Conservation (phyloP, 92 coral and sea anemone genomes). For the Paragorgia papillata region DNA sequence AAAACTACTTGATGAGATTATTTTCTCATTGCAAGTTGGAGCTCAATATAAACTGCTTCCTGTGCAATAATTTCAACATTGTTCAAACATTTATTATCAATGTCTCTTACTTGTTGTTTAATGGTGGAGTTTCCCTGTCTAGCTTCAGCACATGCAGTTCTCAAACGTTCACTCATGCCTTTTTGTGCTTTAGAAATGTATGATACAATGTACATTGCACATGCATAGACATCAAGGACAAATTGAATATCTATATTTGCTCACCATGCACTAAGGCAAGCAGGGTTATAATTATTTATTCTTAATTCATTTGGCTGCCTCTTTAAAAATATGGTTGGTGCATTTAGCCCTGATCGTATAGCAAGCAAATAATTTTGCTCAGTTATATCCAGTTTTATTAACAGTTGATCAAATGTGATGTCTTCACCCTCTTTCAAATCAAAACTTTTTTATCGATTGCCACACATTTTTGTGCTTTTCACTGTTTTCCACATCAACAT, state of each 20-base stretch:
- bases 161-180: slow-evolving; percentile 66
- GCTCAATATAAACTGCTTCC: slow-evolving; percentile 54
- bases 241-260: slow-evolving; percentile 68
- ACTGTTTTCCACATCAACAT: neutral
- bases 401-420: slow-evolving; percentile 3
- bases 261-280: slow-evolving; percentile 64
- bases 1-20: no score
- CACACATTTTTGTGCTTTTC: neutral
- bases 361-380: neutral
- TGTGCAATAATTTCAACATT: slow-evolving; percentile 60
- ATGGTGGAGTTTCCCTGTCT: slow-evolving; percentile 51
- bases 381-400: neutral
- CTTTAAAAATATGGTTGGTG: slow-evolving; percentile 51
- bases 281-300: slow-evolving; percentile 40
- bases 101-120: slow-evolving; percentile 63
- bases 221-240: slow-evolving; percentile 64
- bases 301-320: slow-evolving; percentile 62
- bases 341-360: neutral
- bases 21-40: slow-evolving; percentile 58
- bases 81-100: slow-evolving; percentile 50
- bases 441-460: neutral
- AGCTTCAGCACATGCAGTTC: slow-evolving; percentile 59
- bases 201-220: slow-evolving; percentile 61
- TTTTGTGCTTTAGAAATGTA: slow-evolving; percentile 68
- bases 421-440: neutral